Percentiles rank a stretch among this genome's conserved stretches.
These are phyloP conservation scores for Lasioglossum baleicum DNA, from an alignment of 1,140 invertebrate genomes.

Conservation along the genomic window DNA sequence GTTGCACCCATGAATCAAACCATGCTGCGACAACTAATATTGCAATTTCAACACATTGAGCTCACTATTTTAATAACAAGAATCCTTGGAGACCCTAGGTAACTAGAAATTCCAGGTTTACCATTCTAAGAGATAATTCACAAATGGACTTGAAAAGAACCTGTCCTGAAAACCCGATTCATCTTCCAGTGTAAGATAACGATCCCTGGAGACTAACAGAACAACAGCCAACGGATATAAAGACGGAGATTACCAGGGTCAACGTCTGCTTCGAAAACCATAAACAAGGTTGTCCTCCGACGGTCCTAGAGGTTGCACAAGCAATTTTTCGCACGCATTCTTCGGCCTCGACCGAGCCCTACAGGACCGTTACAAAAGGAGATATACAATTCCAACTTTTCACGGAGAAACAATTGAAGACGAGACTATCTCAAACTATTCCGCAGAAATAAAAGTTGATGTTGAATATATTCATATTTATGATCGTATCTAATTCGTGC, in stretches of 20 bases:
- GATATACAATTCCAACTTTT: too few species aligned
- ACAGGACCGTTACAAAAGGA: too few species aligned
- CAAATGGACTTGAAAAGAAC: not conserved
- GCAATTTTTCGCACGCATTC: not conserved
- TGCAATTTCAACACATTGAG: too few species aligned
- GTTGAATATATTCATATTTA: too few species aligned
- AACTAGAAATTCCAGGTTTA: not conserved
- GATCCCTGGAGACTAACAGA: not conserved
- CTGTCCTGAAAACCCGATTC: not conserved
- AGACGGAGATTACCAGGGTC: not conserved
- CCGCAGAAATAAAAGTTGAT: too few species aligned
- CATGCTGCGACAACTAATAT: too few species aligned
- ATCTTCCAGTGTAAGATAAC: slow-evolving; percentile 2
- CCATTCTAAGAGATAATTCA: not conserved
- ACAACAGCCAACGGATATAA: not conserved
- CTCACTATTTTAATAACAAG: not conserved
- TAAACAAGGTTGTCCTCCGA: slow-evolving; percentile 1
- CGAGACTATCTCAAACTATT: too few species aligned
- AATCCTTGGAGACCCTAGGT: not conserved
- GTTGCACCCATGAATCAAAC: too few species aligned
- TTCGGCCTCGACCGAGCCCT: not conserved
- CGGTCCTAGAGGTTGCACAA: not conserved
- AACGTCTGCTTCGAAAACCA: slow-evolving; percentile 3
- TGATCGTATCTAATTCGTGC: too few species aligned
- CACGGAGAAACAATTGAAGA: too few species aligned